Evolutionary conservation across 2,888 invertebrate species (phyloP).

Genomic region (Papilio protenor): DNA sequence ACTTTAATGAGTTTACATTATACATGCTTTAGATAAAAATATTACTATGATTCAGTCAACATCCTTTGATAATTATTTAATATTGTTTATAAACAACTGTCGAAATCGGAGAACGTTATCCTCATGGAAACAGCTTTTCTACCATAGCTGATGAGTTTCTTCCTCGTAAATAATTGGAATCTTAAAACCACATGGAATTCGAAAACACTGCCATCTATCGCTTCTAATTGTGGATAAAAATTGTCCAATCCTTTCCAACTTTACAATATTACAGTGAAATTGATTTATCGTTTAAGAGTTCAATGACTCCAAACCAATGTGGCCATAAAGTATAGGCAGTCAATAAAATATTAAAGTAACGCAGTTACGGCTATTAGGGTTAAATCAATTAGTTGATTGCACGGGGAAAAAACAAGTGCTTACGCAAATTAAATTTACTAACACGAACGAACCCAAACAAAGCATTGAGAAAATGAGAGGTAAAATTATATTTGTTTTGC

Average conservation of each 20-base stretch:
- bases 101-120: background rate
- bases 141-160: background rate
- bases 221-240: background rate
- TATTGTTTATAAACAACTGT: background rate
- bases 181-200: background rate
- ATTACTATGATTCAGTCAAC: background rate
- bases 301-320: background rate
- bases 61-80: background rate
- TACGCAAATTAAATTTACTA: conserved; percentile 38
- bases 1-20: background rate
- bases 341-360: conserved; percentile 9
- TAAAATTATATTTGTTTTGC: conserved; percentile 29
- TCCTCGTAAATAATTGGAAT: background rate
- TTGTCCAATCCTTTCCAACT: background rate
- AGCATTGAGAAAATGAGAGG: conserved; percentile 53
- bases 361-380: conserved; percentile 32
- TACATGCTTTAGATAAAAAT: background rate
- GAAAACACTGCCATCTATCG: background rate
- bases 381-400: conserved; percentile 39
- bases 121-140: background rate
- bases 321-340: background rate
- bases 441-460: conserved; percentile 27
- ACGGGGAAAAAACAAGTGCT: conserved; percentile 25
- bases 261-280: background rate
- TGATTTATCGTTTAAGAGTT: background rate